Evolutionary conservation across 2,888 invertebrate genomes (phyloP), one percentile per base, ranked within the genome.

Genomic region (Acrobasis consociella): DNA sequence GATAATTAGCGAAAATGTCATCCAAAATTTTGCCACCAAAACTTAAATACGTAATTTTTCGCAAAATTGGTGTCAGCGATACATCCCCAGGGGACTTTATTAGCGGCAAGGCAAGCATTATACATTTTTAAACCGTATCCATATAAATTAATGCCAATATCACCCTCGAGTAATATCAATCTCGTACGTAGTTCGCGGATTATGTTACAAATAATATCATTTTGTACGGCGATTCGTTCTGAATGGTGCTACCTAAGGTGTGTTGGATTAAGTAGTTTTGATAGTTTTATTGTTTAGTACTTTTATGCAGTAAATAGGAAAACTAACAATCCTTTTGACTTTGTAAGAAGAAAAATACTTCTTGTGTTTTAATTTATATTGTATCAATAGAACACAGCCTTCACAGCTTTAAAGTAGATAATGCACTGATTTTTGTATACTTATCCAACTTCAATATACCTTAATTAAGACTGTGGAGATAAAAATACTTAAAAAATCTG

Each of bases 81-180:
- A 77, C 75, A 76, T 77, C 89, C 81, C 89, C 89, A 49, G 66
- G 91, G 83, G 92, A 82, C 85, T 83, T 89, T 89, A 92, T 92
- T 92, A 92, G 90, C 80, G 85, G 77, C 79, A 16, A 31, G 81
- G 72, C 83, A 78, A 82, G 86, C 86, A 90, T 91, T 92, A 91
- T 91, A 90, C 89, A 91, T 91, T 92, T 92, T 92, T 92, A 91
- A 91, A 92, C 87, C 91, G 90, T 91, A 89, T 87, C 91, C 90
- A 91, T 91, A 92, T 91, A 92, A 91, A 92, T 92, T 92, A 91
- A 91, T 90, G 92, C 86, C 91, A 86, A 90, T 87, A 85, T 85
- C 85, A 88, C 91, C 91, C 91, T 75, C 85, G 91, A 80, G 91
- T 87, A 88, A 86, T 91, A 91, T 91, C 91, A 91, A 89, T 91